Evolutionary conservation across 2,797 vertebrate genomes (phyloP), one percentile per base, ranked within the genome.

Genomic region (Anableps anableps): DNA sequence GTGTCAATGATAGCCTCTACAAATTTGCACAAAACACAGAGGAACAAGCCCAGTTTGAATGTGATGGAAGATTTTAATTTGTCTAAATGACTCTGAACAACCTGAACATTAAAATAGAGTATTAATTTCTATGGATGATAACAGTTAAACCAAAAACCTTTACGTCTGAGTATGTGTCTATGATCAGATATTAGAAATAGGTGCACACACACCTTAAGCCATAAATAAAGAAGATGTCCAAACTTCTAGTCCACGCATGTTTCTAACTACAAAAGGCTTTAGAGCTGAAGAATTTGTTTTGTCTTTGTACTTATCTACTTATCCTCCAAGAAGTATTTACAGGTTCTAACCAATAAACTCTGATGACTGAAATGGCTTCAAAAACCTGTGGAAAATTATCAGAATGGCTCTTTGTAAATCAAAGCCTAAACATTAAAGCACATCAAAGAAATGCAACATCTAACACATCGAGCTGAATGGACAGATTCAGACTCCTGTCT

Each of bases 361-460:
- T 74, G 73, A 87, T 81, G 82, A 73, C 84, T 88, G 45, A 72
- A 83, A 76, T 60, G 83, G 76, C 73, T 47, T 47, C 68, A 64
- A 81, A 83, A 89, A 86, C 84, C 11, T 55, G 58, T 17, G 55
- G 51, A 74, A 89, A 88, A 88, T 82, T 88, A 91, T 91, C 86
- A 89, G 85, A 84, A 88, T 50, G 75, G 76, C 4, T 81, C 84
- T 87, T 83, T 7, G 75, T 93, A 91, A 93, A 91, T 94, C 88
- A 93, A 88, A 90, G 83, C 76, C 86, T 79, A 70, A 91, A 87
- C 80, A 85, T 85, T 34, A 41, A 72, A 77, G 86, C 70, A 92
- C 86, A 91, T 94, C 88, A 95, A 94, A 93, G 91, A 90, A 78
- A 60, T 80, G 58, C 50, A 80, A 81, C 76, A 77, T 90, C 74